These are phyloP conservation scores for Macheiramphus alcinus DNA, from an alignment of 2,113 vertebrate species.

Conservation along the genomic window DNA sequence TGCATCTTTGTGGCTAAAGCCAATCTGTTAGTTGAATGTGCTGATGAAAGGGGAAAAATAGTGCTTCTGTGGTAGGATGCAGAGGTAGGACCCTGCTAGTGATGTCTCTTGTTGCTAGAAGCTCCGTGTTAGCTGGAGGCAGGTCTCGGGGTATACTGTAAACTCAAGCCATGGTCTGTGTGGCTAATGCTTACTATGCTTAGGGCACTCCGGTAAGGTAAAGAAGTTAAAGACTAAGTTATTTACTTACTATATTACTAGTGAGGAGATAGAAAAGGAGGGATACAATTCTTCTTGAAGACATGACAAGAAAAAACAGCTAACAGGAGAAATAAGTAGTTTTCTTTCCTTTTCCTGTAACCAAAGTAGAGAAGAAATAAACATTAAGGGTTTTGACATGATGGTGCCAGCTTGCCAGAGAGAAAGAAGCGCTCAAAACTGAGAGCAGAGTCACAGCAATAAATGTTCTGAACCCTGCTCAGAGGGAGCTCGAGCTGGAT, in stretches of 20 bases:
- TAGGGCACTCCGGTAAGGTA: neutral
- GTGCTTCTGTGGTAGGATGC: neutral
- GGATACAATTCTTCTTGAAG: neutral
- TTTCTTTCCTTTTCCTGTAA: neutral
- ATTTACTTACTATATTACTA: neutral
- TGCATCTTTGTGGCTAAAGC: neutral
- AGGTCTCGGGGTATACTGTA: accelerated
- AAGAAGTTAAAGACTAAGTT: neutral
- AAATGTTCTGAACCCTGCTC: neutral
- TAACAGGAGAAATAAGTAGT: neutral
- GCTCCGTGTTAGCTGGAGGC: neutral
- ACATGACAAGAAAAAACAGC: neutral
- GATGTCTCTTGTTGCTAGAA: neutral
- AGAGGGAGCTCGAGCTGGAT: neutral
- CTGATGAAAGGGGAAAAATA: neutral
- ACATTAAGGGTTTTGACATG: neutral
- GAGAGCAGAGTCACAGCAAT: neutral
- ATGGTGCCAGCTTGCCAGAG: neutral
- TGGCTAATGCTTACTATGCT: neutral
- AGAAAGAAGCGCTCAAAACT: neutral
- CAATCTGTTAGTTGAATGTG: neutral
- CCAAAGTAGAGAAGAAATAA: neutral
- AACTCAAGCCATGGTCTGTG: too few species aligned
- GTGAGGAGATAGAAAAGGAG: neutral
- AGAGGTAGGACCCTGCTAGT: neutral